A percentile compares a stretch with the other conserved stretches of the same genome.
phyloP scores from a whole-genome alignment of 2,797 vertebrate genomes.

The Rhinatrema bivittatum region DNA sequence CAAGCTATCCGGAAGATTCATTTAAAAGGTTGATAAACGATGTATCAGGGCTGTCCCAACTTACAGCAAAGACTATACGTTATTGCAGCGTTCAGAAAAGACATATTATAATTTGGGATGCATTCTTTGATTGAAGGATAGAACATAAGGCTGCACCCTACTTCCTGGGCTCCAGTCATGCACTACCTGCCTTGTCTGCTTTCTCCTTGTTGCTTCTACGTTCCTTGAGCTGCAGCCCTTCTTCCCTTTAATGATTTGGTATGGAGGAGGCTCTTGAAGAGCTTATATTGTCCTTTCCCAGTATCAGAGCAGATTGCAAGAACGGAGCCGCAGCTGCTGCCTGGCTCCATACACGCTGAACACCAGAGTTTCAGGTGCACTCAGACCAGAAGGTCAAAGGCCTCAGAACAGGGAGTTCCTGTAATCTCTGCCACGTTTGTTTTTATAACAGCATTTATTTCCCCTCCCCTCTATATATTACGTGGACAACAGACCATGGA shows the following conservation, averaged over 20 bases:
- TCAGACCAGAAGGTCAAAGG: slow-evolving; percentile 23
- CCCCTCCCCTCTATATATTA: no score
- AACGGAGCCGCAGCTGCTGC: slow-evolving; percentile 55
- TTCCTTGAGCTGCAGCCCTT: slow-evolving; percentile 39
- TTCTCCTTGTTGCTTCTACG: slow-evolving; percentile 14
- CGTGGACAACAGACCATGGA: no score
- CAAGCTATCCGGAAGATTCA: no score
- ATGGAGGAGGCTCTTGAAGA: slow-evolving; percentile 41
- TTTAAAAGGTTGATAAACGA: no score
- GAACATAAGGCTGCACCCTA: not conserved
- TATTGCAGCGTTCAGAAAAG: no score
- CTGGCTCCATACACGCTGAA: slow-evolving; percentile 16
- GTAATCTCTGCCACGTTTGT: slow-evolving; percentile 15
- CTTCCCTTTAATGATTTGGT: slow-evolving; percentile 44
- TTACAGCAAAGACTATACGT: no score
- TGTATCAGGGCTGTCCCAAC: no score
- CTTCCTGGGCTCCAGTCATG: slow-evolving; percentile 1
- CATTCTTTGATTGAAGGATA: not conserved
- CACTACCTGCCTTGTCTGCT: slow-evolving; percentile 28
- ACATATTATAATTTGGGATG: not conserved
- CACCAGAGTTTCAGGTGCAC: slow-evolving; percentile 33
- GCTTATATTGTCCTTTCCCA: slow-evolving; percentile 33
- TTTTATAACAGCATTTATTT: slow-evolving; percentile 6
- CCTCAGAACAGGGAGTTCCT: slow-evolving; percentile 26
- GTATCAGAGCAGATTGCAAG: slow-evolving; percentile 48